Evolutionary conservation across 1,140 invertebrate species (phyloP), one percentile per base, ranked within the genome.

Genomic region (Pachyrhynchus sulphureomaculatus): DNA sequence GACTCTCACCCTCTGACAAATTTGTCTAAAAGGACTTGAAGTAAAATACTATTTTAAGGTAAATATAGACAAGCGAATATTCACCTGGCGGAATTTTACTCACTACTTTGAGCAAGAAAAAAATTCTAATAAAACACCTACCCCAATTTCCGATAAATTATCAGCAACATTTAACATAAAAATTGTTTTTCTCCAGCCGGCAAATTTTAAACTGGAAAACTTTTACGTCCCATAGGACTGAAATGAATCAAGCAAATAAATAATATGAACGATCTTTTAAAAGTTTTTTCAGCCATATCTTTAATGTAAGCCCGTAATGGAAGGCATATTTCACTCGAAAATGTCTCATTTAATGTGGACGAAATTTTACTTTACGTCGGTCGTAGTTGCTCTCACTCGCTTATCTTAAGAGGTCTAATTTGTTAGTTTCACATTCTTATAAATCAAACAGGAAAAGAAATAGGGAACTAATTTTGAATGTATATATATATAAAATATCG

Each of bases 241-340:
- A 55, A 69, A 69, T 65, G 68, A 67, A 67, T 69, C 68, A 67
- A 57, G 63, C 56, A 63, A 65, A 69, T 69, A 69, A 69, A 69
- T 67, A 69, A 67, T 65, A 66, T 56, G 53, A 65, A 69, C 51
- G 61, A 62, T 59, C 62, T 59, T 69, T 67, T 64, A 65, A 67
- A 67, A 70, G 58, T 72, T 71, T 66, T 71, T 72, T 69, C 58
- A 65, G 66, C 61, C 68, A 70, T 72, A 72, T 72, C 68, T 72
- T 72, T 68, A 72, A 67, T 72, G 70, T 64, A 60, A 66, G 65
- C 60, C 69, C 70, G 64, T 72, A 72, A 72, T 70, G 67, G 67
- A 69, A 63, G 62, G 62, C 67, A 70, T 72, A 72, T 72, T 72
- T 72, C 68, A 72, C 67, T 55, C 45, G 17, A 58, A 59, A 67